Base-by-base conservation (phyloP, 2,113 vertebrate species). In the Dissostichus mawsoni region DNA sequence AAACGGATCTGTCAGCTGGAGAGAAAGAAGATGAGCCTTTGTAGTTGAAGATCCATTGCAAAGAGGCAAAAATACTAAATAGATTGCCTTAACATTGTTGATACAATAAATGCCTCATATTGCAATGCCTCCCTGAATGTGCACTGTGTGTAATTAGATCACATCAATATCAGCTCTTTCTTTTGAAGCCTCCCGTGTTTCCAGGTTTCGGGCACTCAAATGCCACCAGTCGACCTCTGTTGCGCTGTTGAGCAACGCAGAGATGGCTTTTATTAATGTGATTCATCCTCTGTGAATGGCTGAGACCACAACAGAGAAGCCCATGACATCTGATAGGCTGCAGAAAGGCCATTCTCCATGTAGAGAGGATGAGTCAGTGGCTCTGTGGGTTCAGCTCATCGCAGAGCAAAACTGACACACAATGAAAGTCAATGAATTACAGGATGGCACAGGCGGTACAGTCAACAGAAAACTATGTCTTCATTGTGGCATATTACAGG, bases 241-340 rank as follows among this genome's bases (percentile, higher is more conserved):
- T 11, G 68, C 69, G 86, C 76, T 72, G 84, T 73, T 55, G 67
- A 79, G 80, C 83, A 76, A 79, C 9, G 69, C 74, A 69, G 89
- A 87, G 78, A 88, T 86, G 88, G 82, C 88, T 91, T 90, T 77
- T 89, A 91, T 90, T 91, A 90, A 92, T 83, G 83, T 88, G 88
- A 93, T 93, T 94, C 90, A 89, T 90, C 82, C 81, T 70, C 84
- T 86, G n/a, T 92, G 85, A 92, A 90, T 78, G 87, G 77, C 78
- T 70, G 71, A 3, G 68, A 90, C 90, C 92, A 93, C 91, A 93
- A 93, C 86, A 92, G 81, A 92, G 81, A 56, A 80, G 82, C 85
- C 20, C 63, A 3, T 77, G 93, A 89, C 83, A 94, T 90, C 74
- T 75, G 90, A 93, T 90, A 92, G 72, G 88, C 78, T 83, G 82